Base-by-base conservation (phyloP, 2,888 invertebrate species). In the Tetheella fluctuosa region DNA sequence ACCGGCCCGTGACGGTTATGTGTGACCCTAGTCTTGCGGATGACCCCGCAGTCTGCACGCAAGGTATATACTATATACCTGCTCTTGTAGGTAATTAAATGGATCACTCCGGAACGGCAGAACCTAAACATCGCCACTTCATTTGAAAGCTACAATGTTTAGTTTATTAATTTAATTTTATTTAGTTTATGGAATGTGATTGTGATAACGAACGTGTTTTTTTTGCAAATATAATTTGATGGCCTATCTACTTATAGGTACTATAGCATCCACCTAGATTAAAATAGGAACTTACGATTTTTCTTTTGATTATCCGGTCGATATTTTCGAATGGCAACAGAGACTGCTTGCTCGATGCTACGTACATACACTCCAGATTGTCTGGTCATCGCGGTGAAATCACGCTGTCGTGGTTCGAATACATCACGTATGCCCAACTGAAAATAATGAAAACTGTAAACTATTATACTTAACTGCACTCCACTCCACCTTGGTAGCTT, bases 281-380 rank as follows among this genome's bases (percentile, higher is more conserved):
- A n/a, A n/a, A n/a, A n/a, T n/a, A n/a, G n/a, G n/a, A n/a, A n/a
- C 93, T 92, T 75, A 94, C 94, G 85, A 71, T 93, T 90, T 73
- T 87, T 92, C 70, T 93, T 94, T 2, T 93, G 89, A 76, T 95
- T 89, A 60, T 89, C 88, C n/a, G 87, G 94, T 72, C 94, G 94
- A 83, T 96, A 96, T 84, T 97, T 97, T 77, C 96, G 94, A 73
- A 97, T 97, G 77, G 96, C 96, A 17, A 97, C 96, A 59, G 96
- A 96, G 64, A 97, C 96, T 20, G 96, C 95, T 87, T 97, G 97
- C 85, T 97, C 97, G 73, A 97, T 95, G 84, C 97, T 97, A 60
- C 96, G 95, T 39, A 97, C 97, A 79, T 96, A 97, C 62, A 97
- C 95, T 48, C 96, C 95, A n/a, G 94, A 88, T 77, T 96, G 96